phyloP scores from a whole-genome alignment of 2,797 vertebrate genomes.

The Erethizon dorsatum region DNA sequence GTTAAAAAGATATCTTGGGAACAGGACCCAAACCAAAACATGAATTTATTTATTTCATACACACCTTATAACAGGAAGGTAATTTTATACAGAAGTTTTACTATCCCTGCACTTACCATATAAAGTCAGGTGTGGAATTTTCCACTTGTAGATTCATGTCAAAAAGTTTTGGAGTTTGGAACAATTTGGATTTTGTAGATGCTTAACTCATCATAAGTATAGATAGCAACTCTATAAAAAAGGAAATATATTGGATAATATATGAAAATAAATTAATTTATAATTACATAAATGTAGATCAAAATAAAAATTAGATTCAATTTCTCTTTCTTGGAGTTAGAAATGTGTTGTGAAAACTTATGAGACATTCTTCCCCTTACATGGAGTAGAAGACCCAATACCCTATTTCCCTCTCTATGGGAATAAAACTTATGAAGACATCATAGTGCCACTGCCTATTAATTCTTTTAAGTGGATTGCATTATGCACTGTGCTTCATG shows the following conservation, averaged over 20 bases:
- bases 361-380: not conserved
- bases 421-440: not conserved
- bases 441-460: too few species aligned
- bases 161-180: not conserved
- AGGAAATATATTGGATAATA: not conserved
- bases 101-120: not conserved
- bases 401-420: not conserved
- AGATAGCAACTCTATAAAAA: not conserved
- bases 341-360: not conserved
- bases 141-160: not conserved
- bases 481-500: not conserved
- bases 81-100: not conserved
- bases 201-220: not conserved
- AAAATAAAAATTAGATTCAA: not conserved
- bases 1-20: not conserved
- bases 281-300: not conserved
- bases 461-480: not conserved
- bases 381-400: not conserved
- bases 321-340: not conserved
- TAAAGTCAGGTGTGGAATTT: not conserved
- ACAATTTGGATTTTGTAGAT: not conserved
- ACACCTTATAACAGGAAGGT: not conserved
- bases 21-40: not conserved
- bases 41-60: not conserved
- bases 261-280: conserved; percentile 1